phyloP scores from a whole-genome alignment of 1,140 invertebrate genomes.

The Metopolophium dirhodum region DNA sequence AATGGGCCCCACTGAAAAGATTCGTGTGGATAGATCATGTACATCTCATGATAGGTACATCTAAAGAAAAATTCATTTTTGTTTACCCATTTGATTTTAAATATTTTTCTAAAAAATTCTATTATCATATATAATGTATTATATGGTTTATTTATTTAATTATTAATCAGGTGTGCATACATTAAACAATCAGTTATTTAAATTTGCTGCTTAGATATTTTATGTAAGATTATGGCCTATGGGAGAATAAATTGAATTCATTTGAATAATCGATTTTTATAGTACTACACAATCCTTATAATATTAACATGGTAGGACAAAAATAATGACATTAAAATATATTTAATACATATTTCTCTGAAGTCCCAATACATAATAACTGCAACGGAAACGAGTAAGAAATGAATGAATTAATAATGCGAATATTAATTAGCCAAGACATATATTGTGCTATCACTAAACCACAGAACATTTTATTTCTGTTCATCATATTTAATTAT shows the following conservation, averaged over 20 bases:
- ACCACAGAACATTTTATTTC: not conserved
- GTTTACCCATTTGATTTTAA: not conserved
- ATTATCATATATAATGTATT: not conserved
- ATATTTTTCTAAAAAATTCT: not conserved
- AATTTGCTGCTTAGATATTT: not conserved
- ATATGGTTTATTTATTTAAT: conserved; percentile 15
- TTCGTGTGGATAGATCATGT: too few species aligned
- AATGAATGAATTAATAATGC: not conserved
- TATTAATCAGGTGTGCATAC: not conserved
- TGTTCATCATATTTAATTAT: too few species aligned
- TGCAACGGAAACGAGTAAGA: not conserved
- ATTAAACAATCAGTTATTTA: conserved; percentile 35
- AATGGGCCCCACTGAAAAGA: too few species aligned
- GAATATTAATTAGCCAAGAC: not conserved
- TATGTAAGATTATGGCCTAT: not conserved
- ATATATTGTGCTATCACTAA: not conserved
- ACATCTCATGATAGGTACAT: not conserved
- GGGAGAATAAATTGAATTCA: not conserved
- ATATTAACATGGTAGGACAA: not conserved
- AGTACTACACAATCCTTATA: not conserved
- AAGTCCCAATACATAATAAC: not conserved
- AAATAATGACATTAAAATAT: not conserved
- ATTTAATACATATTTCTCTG: not conserved
- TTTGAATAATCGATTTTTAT: conserved; percentile 2
- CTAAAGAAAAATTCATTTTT: not conserved